phyloP scores from a whole-genome alignment of 2,888 invertebrate genomes.

The Amphimallon solstitiale region DNA sequence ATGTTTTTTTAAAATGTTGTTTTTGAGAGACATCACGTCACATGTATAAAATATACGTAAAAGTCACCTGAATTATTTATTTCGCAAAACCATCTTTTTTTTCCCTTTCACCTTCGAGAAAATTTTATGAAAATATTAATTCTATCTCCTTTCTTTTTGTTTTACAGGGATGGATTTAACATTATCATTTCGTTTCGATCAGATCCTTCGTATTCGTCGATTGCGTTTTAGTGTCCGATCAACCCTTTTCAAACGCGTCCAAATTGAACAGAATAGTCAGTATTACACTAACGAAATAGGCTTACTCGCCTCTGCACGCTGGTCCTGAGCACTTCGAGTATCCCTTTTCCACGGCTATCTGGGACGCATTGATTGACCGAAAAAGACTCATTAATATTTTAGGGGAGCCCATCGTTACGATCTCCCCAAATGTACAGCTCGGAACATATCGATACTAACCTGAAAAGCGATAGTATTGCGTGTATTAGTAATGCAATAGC shows the following conservation, averaged over 20 bases:
- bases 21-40: too few relatives aligned
- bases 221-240: constrained; percentile 31
- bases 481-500: too few relatives aligned
- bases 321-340: background rate
- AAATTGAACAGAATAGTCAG: background rate
- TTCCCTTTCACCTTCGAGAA: too few relatives aligned
- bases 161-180: constrained; percentile 18
- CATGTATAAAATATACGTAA: too few relatives aligned
- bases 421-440: background rate
- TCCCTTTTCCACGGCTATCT: background rate
- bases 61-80: too few relatives aligned
- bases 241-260: constrained; percentile 23
- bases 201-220: constrained; percentile 15
- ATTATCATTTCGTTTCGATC: background rate
- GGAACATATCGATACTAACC: constrained; percentile 4
- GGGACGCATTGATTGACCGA: constrained; percentile 11
- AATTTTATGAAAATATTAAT: too few relatives aligned
- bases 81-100: too few relatives aligned
- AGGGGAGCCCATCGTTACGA: background rate
- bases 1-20: too few relatives aligned
- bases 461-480: background rate
- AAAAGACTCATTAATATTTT: constrained; percentile 24
- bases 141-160: constrained; percentile 5
- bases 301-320: background rate
- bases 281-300: background rate